Evolutionary conservation across 1,140 invertebrate genomes (phyloP), one percentile per base, ranked within the genome.

Genomic region (Bombus waltoni): DNA sequence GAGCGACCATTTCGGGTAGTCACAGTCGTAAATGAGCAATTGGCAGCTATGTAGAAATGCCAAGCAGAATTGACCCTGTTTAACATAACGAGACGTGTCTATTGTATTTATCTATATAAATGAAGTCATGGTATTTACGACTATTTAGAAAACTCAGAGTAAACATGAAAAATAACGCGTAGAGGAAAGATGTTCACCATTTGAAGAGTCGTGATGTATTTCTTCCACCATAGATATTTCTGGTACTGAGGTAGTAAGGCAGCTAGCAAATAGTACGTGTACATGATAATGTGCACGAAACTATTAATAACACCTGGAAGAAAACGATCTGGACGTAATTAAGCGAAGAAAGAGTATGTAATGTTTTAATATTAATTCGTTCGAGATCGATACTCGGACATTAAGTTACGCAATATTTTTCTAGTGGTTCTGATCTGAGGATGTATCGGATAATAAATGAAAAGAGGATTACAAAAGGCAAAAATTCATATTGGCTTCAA

Each of bases 231-330:
- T 71, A 98, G 94, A 89, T 97, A 98, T 92, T 96, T 97, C 86
- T 98, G 97, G 90, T 96, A 96, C 87, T 97, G 95, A 13, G 97
- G 97, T 83, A 97, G 96, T 90, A 97, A 95, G 3, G 97, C 97
- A 5, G 97, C 96, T 42, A 98, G 92, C 95, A 98, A 96, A 90
- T 98, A 98, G 92, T 98, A 98, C 9, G 96, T 96, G 93, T 98
- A 98, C 97, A 98, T 98, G 76, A 98, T 96, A 85, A 98, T 97
- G 92, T 98, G 98, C 22, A 98, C 97, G 87, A 98, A 98, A 3
- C 97, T 97, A 94, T 98, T 98, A 87, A 98, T 96, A 75, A 97
- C 96, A 80, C 97, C 97, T 95, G 85, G 2, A 71, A 53, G 32
- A 81, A 81, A 32, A 65, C 28, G 28, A 32, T 4, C 35, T 11